Evolutionary conservation across 2,113 vertebrate species (phyloP).

Genomic region (Motacilla tschutschensis): DNA sequence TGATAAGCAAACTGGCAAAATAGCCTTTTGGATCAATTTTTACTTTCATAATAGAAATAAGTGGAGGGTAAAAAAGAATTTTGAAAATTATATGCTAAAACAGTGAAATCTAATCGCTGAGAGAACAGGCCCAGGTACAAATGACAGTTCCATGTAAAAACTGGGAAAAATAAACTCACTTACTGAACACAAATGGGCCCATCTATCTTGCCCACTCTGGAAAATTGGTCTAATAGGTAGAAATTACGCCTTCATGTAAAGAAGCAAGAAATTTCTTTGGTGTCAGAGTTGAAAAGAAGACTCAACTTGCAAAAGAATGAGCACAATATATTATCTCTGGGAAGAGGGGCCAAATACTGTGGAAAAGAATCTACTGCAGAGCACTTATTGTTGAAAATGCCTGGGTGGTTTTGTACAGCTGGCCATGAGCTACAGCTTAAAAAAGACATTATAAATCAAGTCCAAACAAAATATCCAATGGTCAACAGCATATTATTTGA

Average conservation of each 20-base stretch:
- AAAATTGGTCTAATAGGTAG: background rate
- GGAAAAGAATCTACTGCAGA: background rate
- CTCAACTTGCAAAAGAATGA: background rate
- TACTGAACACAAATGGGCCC: background rate
- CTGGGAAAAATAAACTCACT: background rate
- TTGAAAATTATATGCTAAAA: background rate
- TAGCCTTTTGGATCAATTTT: background rate
- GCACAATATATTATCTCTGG: background rate
- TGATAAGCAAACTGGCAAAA: background rate
- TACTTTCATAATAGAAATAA: background rate
- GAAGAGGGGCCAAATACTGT: background rate
- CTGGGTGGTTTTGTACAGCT: background rate
- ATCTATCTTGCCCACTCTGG: rapidly evolving
- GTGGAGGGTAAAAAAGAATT: rapidly evolving
- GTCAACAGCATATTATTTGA: background rate
- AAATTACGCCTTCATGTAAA: background rate
- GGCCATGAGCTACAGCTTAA: background rate
- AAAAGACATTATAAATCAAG: background rate
- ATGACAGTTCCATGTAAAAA: background rate
- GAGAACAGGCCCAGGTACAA: background rate
- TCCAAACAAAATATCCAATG: background rate
- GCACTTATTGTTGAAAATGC: background rate
- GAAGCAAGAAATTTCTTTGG: background rate
- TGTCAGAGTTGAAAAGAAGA: background rate
- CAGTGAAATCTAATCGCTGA: background rate